Evolutionary conservation across 2,113 vertebrate species (phyloP), one percentile per base, ranked within the genome.

Genomic region (Physeter macrocephalus): DNA sequence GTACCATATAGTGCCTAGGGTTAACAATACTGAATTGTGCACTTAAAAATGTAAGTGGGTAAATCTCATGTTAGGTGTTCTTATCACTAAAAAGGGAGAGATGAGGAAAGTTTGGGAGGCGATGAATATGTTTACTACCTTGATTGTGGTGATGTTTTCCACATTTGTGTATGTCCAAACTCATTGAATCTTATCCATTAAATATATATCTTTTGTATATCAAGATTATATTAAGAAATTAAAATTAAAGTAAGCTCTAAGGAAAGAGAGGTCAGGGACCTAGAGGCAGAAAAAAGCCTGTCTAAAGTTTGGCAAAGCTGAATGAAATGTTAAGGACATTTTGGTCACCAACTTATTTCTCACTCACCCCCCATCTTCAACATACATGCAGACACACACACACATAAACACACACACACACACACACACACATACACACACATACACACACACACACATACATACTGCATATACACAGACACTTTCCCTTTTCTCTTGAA

Each of bases 321-420:
- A 46, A 18, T 62, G 27, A 74, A 59, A 43, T 83, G 14, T 14
- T 57, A 20, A 66, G 72, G 3, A 5, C 31, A 6, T 59, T 14
- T 66, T 57, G 2, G 5, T 69, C 49, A 61, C 25, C 27, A 31
- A n/a, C 9, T 66, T 57, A 36, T 27, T 92, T 78, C 15, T 43
- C 29, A 52, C 3, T 3, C 12, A 3, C 2, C 21, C 4, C 1
- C 15, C 31, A 11, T 14, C 6, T 57, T 34, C 6, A 52, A 12
- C 11, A 9, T 14, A 43, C 23, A 25, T 31, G 3, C 7, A 41
- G 39, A 59, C 18, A 41, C 25, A 20, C 5, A 77, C 29, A 46
- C 15, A 8, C 7, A 59, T 2, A n/a, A n/a, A n/a, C n/a, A 75
- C 7, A 46, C 13, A 46, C 15, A 8, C 7, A 59, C 7, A 43